Evolutionary conservation across 1,140 invertebrate genomes (phyloP).

Genomic region (Nixonia krombeini): DNA sequence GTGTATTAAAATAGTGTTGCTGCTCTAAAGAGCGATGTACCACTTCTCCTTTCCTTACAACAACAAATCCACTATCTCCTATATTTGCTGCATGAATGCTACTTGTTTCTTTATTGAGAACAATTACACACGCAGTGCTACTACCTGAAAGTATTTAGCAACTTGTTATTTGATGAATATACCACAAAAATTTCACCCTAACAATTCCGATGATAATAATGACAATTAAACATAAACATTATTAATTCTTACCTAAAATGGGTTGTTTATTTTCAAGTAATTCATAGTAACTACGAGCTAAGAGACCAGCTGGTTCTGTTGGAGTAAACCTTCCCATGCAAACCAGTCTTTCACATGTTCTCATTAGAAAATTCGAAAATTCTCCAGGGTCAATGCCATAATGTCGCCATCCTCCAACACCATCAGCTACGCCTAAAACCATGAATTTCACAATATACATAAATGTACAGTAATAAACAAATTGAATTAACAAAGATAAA

Average conservation of each 20-base stretch:
- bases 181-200: too few species aligned
- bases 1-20: conserved; percentile 99
- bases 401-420: conserved; percentile 96
- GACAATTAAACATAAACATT: too few species aligned
- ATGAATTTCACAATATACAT: neutral
- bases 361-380: conserved; percentile 94
- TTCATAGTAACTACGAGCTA: conserved; percentile 93
- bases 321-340: conserved; percentile 88
- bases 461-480: neutral
- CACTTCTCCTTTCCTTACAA: conserved; percentile 88
- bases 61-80: conserved; percentile 97
- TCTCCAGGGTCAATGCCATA: conserved; percentile 98
- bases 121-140: conserved; percentile 96
- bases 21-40: conserved; percentile 95
- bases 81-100: conserved; percentile 96
- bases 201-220: too few species aligned
- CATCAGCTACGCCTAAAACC: conserved; percentile 92
- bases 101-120: conserved; percentile 90
- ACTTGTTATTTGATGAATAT: too few species aligned
- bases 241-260: conserved; percentile 80
- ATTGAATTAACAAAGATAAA: too few species aligned
- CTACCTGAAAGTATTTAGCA: conserved; percentile 78
- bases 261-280: conserved; percentile 92
- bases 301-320: conserved; percentile 86
- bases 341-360: conserved; percentile 93